Conservation (phyloP, 2,113 vertebrate species). For the Puffinus mauretanicus region DNA sequence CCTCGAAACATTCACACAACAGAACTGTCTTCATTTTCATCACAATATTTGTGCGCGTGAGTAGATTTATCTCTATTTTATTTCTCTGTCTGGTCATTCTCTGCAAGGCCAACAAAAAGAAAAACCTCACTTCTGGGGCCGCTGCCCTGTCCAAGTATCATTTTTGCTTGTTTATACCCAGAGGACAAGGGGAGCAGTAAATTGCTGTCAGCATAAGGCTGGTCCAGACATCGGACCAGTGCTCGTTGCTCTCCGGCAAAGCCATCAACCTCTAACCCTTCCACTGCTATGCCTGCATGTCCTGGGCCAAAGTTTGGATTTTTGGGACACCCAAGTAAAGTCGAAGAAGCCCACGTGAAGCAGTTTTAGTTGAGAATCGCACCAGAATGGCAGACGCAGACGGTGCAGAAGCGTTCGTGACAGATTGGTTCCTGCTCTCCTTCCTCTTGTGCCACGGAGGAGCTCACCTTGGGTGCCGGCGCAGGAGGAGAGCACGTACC, state of each 20-base stretch:
- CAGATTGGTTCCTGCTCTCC: neutral
- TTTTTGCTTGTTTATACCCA: neutral
- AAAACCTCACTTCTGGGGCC: neutral
- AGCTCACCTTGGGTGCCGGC: neutral
- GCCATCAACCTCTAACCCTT: neutral
- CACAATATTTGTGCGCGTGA: neutral
- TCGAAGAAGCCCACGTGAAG: fast-evolving
- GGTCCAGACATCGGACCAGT: fast-evolving
- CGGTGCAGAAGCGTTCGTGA: fast-evolving
- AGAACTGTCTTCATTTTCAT: neutral
- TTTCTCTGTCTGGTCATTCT: neutral
- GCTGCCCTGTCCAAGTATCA: neutral
- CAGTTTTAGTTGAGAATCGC: neutral
- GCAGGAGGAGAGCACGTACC: fast-evolving
- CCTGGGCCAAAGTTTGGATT: neutral
- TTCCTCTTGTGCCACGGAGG: no score
- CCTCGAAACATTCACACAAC: neutral
- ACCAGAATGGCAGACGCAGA: neutral
- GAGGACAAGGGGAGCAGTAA: neutral
- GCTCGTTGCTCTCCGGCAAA: neutral
- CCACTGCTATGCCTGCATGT: neutral
- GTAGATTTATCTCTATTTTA: neutral
- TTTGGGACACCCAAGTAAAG: neutral
- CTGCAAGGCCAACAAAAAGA: neutral
- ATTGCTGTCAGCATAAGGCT: neutral